Conservation (phyloP, 2,113 vertebrate species). For the Chionomys nivalis region DNA sequence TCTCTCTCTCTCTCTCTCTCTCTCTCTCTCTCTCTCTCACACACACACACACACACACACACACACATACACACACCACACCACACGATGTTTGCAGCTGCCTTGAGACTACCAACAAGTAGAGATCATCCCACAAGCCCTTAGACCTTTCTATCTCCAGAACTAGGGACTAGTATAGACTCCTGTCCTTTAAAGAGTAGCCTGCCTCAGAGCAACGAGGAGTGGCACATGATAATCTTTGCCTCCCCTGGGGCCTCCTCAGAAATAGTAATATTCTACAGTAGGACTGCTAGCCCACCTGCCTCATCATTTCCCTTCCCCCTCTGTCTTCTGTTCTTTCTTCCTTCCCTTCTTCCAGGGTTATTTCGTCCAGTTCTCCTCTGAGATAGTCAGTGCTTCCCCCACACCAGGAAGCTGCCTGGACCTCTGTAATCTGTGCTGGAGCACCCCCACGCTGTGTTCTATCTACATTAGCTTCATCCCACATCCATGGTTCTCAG, state of each 20-base stretch:
- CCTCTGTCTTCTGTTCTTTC: background rate
- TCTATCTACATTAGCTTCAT: background rate
- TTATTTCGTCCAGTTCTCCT: background rate
- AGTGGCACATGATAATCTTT: background rate
- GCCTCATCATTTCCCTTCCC: background rate
- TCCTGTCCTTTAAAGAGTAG: background rate
- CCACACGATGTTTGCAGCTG: background rate
- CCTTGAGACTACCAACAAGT: background rate
- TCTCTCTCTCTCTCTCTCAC: no score
- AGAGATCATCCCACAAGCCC: background rate
- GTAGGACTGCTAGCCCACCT: background rate
- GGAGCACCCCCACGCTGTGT: accelerated
- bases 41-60: no score
- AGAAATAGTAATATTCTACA: background rate
- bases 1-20: background rate
- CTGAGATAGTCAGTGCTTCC: background rate
- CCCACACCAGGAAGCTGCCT: background rate
- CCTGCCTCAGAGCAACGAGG: background rate
- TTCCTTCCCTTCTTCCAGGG: background rate
- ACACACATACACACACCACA: background rate
- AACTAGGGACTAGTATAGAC: background rate
- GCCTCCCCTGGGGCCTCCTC: background rate
- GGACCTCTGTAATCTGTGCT: background rate
- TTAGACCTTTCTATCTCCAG: background rate
- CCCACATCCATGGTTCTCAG: background rate